Percentiles rank a stretch among this genome's conserved stretches.
Evolutionary conservation across 2,797 vertebrate species (phyloP).

Genomic region (Pteropus rufus): DNA sequence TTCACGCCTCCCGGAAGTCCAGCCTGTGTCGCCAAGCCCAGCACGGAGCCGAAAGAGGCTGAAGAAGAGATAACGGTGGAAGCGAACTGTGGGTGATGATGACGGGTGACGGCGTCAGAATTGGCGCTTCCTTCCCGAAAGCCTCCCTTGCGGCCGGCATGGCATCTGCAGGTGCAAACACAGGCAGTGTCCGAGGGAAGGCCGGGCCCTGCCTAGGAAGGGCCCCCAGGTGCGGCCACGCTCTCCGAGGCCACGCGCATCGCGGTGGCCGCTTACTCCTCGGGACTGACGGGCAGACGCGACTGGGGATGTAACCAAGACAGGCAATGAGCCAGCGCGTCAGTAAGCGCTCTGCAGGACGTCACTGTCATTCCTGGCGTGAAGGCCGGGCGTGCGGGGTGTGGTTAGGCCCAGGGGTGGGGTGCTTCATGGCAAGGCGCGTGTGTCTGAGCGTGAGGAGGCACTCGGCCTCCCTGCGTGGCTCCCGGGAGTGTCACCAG

Average conservation of each 20-base stretch:
- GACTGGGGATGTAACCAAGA: too few relatives aligned
- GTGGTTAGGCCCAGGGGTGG: background rate
- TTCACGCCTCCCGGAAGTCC: background rate
- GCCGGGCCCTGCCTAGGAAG: background rate
- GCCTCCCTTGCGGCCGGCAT: rapidly evolving
- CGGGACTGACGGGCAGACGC: background rate
- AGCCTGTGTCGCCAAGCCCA: background rate
- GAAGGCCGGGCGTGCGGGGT: background rate
- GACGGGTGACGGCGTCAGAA: rapidly evolving
- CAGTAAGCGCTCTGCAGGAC: background rate
- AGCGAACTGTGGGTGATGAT: background rate
- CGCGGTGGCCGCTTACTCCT: background rate
- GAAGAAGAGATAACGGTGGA: background rate
- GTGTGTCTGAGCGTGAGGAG: background rate
- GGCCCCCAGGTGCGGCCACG: background rate
- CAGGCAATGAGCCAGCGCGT: background rate
- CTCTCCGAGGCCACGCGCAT: background rate
- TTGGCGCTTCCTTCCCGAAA: background rate
- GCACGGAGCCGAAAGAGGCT: background rate
- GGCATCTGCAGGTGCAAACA: background rate
- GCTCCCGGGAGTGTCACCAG: background rate
- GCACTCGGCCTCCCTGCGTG: background rate
- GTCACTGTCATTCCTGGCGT: too few relatives aligned
- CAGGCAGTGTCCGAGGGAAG: rapidly evolving
- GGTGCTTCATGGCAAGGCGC: background rate